Evolutionary conservation across 92 coral and sea anemone genomes (phyloP), one percentile per base, ranked within the genome.

Genomic region (Siderastrea radians): DNA sequence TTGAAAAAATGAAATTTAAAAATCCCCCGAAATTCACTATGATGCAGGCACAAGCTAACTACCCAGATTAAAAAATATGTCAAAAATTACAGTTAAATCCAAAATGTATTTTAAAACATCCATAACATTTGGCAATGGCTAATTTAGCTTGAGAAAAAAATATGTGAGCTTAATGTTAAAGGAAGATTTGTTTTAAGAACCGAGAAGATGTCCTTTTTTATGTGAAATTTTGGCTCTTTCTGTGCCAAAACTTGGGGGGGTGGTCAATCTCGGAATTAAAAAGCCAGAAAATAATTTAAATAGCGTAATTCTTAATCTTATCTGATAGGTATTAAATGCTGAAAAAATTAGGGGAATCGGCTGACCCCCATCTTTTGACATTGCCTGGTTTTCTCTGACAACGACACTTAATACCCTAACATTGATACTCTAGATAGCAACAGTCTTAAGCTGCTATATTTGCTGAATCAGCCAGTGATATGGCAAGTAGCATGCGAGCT

Each of bases 1-100:
- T 79, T 79, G 72, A 79, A 51, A 49, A 63, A 63, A 63, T 54
- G 62, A 44, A 49, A 65, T 67, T 65, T 60, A 68, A 68, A 66
- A 46, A 65, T 81, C 62, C 55, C 75, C 68, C 68, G 43, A 64
- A 64, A 64, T 64, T 64, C 47, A 45, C 43, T 64, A 45, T 64
- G 43, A 38, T 64, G 68, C 68, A 64, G 68, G n/a, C 44, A n/a
- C 44, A 26, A 26, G 68, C 68, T n/a, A 64, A 38, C n/a, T 64
- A 64, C 68, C 68, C 68, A 6, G 68, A 64, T 64, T 16, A 64
- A 64, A 64, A 64, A 38, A 38, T 45, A n/a, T 64, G 68, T 15
- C 7, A 38, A 70, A 47, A 70, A 70, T 70, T 9, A 45, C 54
- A 11, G 75, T 45, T 45, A 70, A n/a, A 70, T 16, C 45, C 43